These are phyloP conservation scores for Drosophila putrida DNA, from an alignment of 2,888 invertebrate genomes.

Conservation along the genomic window DNA sequence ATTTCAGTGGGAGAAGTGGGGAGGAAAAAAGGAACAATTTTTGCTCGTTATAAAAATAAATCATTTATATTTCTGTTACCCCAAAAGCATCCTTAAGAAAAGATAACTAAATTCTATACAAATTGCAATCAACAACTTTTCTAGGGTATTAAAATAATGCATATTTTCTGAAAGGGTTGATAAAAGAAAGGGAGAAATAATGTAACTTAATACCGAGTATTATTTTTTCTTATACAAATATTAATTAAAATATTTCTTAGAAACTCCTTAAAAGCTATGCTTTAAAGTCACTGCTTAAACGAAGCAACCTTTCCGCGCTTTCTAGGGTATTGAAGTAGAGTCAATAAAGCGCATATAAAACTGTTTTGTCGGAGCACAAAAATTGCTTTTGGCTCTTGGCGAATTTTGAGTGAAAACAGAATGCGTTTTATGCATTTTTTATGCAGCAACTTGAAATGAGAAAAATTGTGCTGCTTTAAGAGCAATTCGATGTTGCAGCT, in stretches of 20 bases:
- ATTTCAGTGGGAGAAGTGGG: not conserved
- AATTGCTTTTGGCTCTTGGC: conserved; percentile 10
- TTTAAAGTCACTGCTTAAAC: not conserved
- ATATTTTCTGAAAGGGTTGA: not conserved
- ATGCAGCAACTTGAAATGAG: not conserved
- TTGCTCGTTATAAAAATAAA: not conserved
- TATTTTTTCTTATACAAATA: no score
- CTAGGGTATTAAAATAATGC: not conserved
- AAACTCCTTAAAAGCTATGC: no score
- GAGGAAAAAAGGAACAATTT: not conserved
- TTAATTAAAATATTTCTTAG: no score
- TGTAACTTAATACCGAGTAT: no score
- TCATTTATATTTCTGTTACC: conserved; percentile 1
- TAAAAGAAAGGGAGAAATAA: not conserved
- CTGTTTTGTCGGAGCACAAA: not conserved
- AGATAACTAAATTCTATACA: not conserved
- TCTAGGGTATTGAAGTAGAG: not conserved
- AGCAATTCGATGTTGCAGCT: conserved; percentile 2
- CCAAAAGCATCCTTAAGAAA: not conserved
- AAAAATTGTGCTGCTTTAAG: not conserved
- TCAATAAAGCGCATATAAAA: conserved; percentile 13
- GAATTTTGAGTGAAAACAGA: conserved; percentile 18
- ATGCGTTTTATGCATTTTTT: conserved; percentile 18
- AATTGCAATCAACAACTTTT: not conserved
- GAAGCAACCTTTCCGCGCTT: not conserved